Percentiles rank a stretch among this genome's conserved stretches.
Conservation (phyloP, 2,888 invertebrate genomes). For the Phragmatobia fuliginosa region DNA sequence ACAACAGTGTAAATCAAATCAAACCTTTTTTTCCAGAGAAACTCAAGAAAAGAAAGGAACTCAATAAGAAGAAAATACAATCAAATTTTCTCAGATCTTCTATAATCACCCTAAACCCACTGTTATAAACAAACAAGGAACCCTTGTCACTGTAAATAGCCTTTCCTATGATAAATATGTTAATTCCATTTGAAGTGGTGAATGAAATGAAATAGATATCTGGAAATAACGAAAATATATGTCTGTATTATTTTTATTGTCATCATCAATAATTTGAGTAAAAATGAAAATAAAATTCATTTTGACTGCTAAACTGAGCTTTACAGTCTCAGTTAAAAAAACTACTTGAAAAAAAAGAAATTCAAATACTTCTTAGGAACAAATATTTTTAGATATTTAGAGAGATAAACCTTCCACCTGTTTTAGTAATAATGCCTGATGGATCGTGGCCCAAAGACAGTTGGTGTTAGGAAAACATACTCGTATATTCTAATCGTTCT, state of each 20-base stretch:
- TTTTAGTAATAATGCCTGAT: too few species aligned
- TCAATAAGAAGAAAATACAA: slow-evolving; percentile 10
- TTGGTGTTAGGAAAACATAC: too few species aligned
- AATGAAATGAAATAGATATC: not conserved
- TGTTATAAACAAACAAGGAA: slow-evolving; percentile 17
- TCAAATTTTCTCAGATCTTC: slow-evolving; percentile 15
- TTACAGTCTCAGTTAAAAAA: not conserved
- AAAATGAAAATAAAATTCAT: too few species aligned
- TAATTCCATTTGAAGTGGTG: not conserved
- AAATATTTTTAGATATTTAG: too few species aligned
- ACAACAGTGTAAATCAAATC: not conserved
- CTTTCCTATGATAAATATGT: not conserved
- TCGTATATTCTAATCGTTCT: too few species aligned
- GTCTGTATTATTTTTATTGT: not conserved
- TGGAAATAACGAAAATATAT: not conserved
- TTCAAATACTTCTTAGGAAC: too few species aligned
- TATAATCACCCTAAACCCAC: slow-evolving; percentile 25
- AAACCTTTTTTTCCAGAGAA: not conserved
- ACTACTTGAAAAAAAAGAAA: too few species aligned
- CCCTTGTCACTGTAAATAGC: not conserved
- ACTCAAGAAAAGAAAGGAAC: not conserved
- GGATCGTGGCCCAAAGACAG: too few species aligned
- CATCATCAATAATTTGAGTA: too few species aligned
- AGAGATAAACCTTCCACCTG: too few species aligned
- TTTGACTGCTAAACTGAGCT: not conserved